These are phyloP conservation scores for Damaliscus lunatus DNA, from an alignment of 2,113 vertebrate genomes.

Conservation along the genomic window DNA sequence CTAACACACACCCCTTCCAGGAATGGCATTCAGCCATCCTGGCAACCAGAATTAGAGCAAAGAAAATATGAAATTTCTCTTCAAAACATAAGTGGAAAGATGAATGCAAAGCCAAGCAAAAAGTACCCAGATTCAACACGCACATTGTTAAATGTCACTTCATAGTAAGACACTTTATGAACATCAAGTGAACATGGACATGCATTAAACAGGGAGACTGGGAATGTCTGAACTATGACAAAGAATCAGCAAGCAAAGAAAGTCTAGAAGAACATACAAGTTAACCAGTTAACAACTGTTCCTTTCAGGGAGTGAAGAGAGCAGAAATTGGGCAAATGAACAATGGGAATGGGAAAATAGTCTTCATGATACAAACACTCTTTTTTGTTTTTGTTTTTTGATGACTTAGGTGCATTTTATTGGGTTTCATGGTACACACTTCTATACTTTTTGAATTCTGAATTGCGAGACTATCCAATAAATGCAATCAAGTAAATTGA, in stretches of 20 bases:
- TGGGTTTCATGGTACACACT: neutral
- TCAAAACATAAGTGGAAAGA: conserved; percentile 85
- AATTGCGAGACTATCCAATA: neutral
- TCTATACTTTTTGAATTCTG: neutral
- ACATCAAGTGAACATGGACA: conserved; percentile 32
- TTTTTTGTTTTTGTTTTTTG: neutral
- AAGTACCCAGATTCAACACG: conserved; percentile 83
- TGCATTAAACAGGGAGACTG: neutral
- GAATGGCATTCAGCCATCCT: conserved; percentile 86
- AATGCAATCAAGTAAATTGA: neutral
- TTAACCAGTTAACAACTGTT: neutral
- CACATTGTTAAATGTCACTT: conserved; percentile 84
- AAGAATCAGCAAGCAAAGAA: neutral
- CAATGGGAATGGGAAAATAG: neutral
- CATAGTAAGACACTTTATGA: conserved; percentile 72
- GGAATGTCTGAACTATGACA: neutral
- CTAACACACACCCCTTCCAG: conserved; percentile 83
- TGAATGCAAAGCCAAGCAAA: conserved; percentile 80
- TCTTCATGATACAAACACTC: neutral
- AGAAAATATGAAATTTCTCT: conserved; percentile 88
- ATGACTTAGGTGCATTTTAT: neutral
- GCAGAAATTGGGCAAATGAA: neutral
- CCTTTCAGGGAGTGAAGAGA: fast-evolving
- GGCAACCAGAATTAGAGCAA: conserved; percentile 85
- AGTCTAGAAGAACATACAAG: neutral